These are phyloP conservation scores for Poeciliopsis turrubarensis DNA, from an alignment of 2,113 vertebrate species.

Conservation along the genomic window DNA sequence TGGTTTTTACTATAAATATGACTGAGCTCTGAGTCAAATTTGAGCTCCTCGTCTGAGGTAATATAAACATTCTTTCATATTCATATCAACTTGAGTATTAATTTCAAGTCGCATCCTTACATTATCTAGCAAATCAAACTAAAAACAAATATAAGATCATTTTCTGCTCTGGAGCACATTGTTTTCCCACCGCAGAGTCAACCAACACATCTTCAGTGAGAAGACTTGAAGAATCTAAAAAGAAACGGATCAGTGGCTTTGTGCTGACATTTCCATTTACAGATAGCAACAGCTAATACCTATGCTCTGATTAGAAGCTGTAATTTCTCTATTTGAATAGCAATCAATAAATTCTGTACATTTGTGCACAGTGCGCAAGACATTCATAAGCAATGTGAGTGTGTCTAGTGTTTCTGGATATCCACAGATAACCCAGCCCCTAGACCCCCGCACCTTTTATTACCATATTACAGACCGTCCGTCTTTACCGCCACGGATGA, in stretches of 20 bases:
- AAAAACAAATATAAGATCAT: not conserved
- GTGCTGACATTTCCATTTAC: conserved; percentile 74
- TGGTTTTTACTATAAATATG: too few relatives aligned
- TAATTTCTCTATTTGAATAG: conserved; percentile 74
- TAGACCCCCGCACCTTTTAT: conserved; percentile 31
- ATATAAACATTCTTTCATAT: not conserved
- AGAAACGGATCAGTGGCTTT: conserved; percentile 32
- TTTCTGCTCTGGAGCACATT: conserved; percentile 15
- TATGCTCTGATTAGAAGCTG: conserved; percentile 75
- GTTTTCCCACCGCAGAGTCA: conserved; percentile 20
- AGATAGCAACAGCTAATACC: conserved; percentile 77
- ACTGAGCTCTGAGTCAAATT: not conserved
- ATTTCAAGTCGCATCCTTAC: not conserved
- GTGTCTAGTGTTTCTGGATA: conserved; percentile 50
- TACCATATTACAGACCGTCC: conserved; percentile 46
- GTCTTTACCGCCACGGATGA: conserved; percentile 43
- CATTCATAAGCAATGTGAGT: conserved; percentile 45
- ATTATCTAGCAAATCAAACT: not conserved
- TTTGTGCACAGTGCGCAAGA: conserved; percentile 33
- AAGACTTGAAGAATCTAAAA: conserved; percentile 16
- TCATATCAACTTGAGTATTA: conserved; percentile 1
- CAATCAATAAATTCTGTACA: conserved; percentile 72
- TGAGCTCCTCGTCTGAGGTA: not conserved
- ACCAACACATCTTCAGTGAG: conserved; percentile 13
- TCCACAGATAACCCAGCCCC: conserved; percentile 26